Percentiles rank a stretch among this genome's conserved stretches.
phyloP scores from a whole-genome alignment of 2,797 vertebrate species.

The Clarias laeviceps region DNA sequence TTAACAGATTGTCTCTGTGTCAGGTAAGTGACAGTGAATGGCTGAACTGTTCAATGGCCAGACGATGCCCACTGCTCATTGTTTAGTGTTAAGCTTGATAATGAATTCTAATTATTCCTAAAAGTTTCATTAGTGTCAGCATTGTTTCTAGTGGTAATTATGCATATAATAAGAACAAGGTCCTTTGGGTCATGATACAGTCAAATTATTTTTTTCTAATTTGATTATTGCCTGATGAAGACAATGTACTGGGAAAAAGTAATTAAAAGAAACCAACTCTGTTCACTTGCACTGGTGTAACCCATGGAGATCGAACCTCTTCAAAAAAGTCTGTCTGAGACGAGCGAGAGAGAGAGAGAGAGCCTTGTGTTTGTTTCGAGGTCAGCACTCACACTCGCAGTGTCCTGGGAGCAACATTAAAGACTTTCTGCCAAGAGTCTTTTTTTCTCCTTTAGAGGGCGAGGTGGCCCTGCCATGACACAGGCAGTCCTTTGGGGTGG shows the following conservation, averaged over 20 bases:
- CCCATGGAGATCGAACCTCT: conserved; percentile 33
- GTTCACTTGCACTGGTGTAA: conserved; percentile 39
- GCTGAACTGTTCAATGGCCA: background rate
- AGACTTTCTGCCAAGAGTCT: conserved; percentile 58
- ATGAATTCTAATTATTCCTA: conserved; percentile 9
- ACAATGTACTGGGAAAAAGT: conserved; percentile 1
- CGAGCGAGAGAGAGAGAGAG: conserved; percentile 25
- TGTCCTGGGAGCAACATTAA: conserved; percentile 54
- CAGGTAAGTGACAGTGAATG: background rate
- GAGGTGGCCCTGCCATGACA: conserved; percentile 58
- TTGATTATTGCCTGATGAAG: background rate
- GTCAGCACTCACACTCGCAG: conserved; percentile 57
- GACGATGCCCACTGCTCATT: background rate
- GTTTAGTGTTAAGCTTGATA: background rate
- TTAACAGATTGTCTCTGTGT: conserved; percentile 12
- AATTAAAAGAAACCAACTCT: conserved; percentile 17
- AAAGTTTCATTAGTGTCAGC: background rate
- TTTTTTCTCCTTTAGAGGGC: conserved; percentile 47
- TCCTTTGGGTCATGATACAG: background rate
- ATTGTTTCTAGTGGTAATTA: background rate
- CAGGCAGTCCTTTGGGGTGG: conserved; percentile 55
- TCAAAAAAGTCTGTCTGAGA: conserved; percentile 48
- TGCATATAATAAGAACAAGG: background rate
- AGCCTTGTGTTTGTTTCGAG: conserved; percentile 51
- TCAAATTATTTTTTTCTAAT: background rate